phyloP scores from a whole-genome alignment of 2,888 invertebrate genomes.

The Heliconius ethilla region DNA sequence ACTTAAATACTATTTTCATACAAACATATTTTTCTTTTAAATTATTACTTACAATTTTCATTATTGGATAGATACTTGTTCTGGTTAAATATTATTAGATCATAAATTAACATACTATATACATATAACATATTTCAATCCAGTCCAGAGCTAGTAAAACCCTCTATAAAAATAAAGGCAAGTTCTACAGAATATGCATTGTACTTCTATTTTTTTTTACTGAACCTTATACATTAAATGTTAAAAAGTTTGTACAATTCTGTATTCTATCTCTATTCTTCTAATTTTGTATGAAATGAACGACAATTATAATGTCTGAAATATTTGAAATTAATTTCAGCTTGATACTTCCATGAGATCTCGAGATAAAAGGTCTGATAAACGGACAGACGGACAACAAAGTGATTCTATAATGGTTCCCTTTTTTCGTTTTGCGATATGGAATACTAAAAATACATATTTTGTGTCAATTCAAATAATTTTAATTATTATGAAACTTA shows the following conservation, averaged over 20 bases:
- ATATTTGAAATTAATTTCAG: not conserved
- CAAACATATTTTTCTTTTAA: not conserved
- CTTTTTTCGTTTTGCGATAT: not conserved
- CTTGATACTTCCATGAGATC: not conserved
- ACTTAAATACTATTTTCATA: not conserved
- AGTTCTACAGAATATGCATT: not conserved
- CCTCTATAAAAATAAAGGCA: no score
- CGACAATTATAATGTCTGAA: not conserved
- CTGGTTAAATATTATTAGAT: not conserved
- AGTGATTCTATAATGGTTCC: not conserved
- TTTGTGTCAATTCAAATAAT: not conserved
- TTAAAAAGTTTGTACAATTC: no score
- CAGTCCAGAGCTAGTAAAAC: not conserved
- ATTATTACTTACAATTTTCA: not conserved
- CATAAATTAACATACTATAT: not conserved
- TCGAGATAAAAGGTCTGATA: not conserved
- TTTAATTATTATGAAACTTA: no score
- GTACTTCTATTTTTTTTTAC: not conserved
- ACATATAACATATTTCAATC: not conserved
- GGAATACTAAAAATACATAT: not conserved
- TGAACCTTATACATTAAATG: no score
- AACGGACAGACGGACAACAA: not conserved
- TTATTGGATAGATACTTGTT: not conserved
- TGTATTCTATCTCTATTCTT: no score
- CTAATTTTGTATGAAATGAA: no score